Evolutionary conservation across 2,888 invertebrate genomes (phyloP), one percentile per base, ranked within the genome.

Genomic region (Coleophora flavipennella): DNA sequence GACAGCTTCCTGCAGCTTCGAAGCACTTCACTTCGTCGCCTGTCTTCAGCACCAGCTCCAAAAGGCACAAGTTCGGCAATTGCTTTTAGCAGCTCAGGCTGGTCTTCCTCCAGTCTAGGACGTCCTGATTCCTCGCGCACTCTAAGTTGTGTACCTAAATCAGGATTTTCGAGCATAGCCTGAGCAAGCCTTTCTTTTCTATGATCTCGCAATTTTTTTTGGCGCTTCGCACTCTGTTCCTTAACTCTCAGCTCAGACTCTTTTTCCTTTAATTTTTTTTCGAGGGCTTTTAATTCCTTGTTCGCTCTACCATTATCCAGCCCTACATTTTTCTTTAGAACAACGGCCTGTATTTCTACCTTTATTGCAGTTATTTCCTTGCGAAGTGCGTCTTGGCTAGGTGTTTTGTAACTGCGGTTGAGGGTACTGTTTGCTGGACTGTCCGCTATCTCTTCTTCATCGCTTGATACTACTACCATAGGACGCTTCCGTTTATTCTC

Each of bases 1-100:
- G 20, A 50, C 39, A 10, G 59, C 48, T 41, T 32, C 13, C 33
- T 32, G 33, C 33, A 40, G 41, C 39, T 58, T 53, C 31, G 48
- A 50, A 31, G 27, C 27, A 27, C 27, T 27, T 27, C 27, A 27
- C 27, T 27, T 27, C 57, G 46, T 31, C 58, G 42, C 38, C 51
- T 44, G 37, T 53, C 55, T 39, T 64, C 53, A 31, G 56, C 52
- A 39, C 54, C 48, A 28, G 53, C 49, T 13, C 62, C 58, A 49
- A 54, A 55, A 27, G 51, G 42, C 7, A 59, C 62, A 32, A 69
- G 59, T 28, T 62, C 55, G 4, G 46, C 36, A 20, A 63, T 60
- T 12, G 58, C 46, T 50, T 60, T 47, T 10, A 59, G 44, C 36
- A 65, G 42, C 35, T 45, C 50, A 7, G 65, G 55, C 40, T 62